Base-by-base conservation (phyloP, 2,113 vertebrate species). In the Chaetodon auriga region DNA sequence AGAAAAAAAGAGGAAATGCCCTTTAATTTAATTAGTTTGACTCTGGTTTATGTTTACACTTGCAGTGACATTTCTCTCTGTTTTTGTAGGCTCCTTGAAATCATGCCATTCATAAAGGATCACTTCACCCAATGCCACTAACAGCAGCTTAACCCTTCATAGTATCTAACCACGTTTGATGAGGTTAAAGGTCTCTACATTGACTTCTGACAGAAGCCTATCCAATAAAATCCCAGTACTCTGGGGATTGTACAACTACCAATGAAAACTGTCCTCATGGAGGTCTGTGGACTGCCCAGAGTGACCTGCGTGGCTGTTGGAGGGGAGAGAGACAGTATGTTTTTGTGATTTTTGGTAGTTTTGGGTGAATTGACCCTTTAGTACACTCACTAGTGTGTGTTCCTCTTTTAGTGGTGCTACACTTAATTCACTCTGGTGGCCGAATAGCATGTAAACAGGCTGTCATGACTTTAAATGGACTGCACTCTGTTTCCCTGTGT, bases 301-400 rank as follows among this genome's bases (percentile, higher is more conserved):
- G 15, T 11, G 19, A 58, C 38, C 8, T 30, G 41, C 30, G 1
- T 36, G 0, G 46, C 48, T n/a, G 3, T 7, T 23, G 13, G 2
- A 16, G n/a, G 68, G 6, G 10, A 54, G 15, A 6, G 64, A 7
- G 0, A 63, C 58, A 49, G 38, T 8, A 6, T 19, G 4, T 6
- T 16, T n/a, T 49, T 35, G 25, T 35, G 13, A 35, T 35, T 36
- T 30, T 61, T 18, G 7, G 25, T 19, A n/a, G 23, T 82, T 71
- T 78, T 65, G 63, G 62, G 53, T 75, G 36, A 65, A 75, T 48
- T 70, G 53, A 45, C 64, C 73, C 43, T 73, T 81, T n/a, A 61
- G 66, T 51, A 66, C 23, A 7, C 45, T 58, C 38, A 36, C 16
- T 54, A 78, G 41, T 69, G 63, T 74, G 41, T 53, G 53, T 64